Evolutionary conservation across 2,888 invertebrate genomes (phyloP).

Genomic region (Boloria euphrosyne): DNA sequence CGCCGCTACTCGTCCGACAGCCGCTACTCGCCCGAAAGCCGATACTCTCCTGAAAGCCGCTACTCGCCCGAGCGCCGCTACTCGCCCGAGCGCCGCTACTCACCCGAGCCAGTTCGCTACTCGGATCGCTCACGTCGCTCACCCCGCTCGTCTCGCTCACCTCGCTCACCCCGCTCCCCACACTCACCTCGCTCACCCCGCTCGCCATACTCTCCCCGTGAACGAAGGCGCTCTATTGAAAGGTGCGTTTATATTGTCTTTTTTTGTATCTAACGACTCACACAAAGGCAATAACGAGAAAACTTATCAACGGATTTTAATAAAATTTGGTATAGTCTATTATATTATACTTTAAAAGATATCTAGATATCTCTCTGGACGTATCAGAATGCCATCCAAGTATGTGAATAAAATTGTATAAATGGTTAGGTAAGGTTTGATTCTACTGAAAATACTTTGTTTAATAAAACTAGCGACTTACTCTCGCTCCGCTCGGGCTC

Average conservation of each 20-base stretch:
- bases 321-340: no score
- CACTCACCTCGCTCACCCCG: conserved; percentile 59
- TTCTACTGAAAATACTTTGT: no score
- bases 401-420: no score
- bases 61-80: conserved; percentile 69
- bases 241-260: conserved; percentile 51
- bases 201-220: conserved; percentile 56
- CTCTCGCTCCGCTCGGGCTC: no score
- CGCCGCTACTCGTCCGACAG: conserved; percentile 67
- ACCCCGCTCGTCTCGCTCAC: conserved; percentile 41
- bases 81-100: conserved; percentile 71
- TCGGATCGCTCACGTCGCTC: conserved; percentile 73
- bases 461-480: no score
- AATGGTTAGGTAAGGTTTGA: no score
- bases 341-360: no score
- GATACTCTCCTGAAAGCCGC: conserved; percentile 75
- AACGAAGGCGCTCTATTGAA: conserved; percentile 59
- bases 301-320: no score
- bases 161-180: conserved; percentile 66
- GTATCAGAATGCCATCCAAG: no score
- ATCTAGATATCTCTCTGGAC: no score
- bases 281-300: no score
- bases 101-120: conserved; percentile 70
- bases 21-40: conserved; percentile 66
- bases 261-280: no score